A percentile compares a stretch with the other conserved stretches of the same genome.
Conservation (phyloP, 2,888 invertebrate species). For the Cordilura impudica region DNA sequence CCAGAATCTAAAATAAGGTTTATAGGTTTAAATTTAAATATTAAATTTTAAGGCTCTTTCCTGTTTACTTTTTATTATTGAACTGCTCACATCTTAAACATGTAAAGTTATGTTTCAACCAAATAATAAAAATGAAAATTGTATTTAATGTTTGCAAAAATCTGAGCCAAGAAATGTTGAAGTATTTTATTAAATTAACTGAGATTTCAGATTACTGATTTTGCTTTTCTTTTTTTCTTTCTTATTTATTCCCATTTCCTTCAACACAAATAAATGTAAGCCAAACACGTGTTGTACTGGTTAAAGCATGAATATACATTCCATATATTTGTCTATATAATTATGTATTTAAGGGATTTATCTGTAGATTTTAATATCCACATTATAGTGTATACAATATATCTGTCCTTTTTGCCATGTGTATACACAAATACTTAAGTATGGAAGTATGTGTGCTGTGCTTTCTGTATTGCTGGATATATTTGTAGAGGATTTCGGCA, state of each 20-base stretch:
- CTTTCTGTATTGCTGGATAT: not conserved
- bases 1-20: too few species aligned
- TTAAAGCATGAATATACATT: not conserved
- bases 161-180: not conserved
- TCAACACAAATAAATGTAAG: not conserved
- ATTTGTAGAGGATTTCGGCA: not conserved
- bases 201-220: not conserved
- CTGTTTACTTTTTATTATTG: too few species aligned
- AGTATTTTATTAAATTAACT: not conserved
- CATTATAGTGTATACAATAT: constrained; percentile 4
- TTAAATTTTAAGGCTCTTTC: too few species aligned
- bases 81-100: too few species aligned
- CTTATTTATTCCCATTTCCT: not conserved
- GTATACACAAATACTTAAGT: not conserved
- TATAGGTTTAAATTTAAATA: too few species aligned
- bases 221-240: not conserved
- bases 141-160: not conserved
- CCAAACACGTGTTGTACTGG: not conserved
- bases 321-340: constrained; percentile 1
- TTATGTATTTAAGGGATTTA: constrained; percentile 20
- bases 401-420: not conserved
- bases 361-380: constrained; percentile 11
- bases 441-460: not conserved
- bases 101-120: too few species aligned
- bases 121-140: too few species aligned